Evolutionary conservation across 2,888 invertebrate species (phyloP).

Genomic region (Drosophila tripunctata): DNA sequence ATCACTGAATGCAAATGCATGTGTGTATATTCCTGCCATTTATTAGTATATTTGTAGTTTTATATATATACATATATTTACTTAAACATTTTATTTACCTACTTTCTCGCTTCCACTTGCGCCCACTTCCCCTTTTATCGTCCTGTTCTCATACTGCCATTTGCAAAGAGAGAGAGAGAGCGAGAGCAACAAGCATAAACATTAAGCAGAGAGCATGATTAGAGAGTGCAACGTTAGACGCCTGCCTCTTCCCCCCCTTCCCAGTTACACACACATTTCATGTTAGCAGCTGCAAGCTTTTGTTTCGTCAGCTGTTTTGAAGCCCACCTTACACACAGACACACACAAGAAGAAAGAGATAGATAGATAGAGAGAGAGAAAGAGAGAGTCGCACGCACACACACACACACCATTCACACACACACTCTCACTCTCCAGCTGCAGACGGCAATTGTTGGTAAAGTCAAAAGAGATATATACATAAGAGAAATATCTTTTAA

Average conservation of each 20-base stretch:
- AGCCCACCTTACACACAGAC: constrained; percentile 58
- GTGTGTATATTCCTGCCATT: constrained; percentile 60
- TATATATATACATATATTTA: constrained; percentile 1
- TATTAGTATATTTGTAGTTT: constrained; percentile 46
- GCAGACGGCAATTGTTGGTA: constrained; percentile 39
- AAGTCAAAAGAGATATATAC: constrained; percentile 29
- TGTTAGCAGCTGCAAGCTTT: constrained; percentile 53
- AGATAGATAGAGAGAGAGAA: neutral
- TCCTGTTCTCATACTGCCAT: constrained; percentile 54
- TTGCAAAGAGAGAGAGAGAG: constrained; percentile 66
- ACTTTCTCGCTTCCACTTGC: neutral
- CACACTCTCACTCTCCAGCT: constrained; percentile 2
- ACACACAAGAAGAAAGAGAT: constrained; percentile 8
- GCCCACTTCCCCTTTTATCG: neutral
- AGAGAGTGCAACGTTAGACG: constrained; percentile 57
- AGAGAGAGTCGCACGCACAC: constrained; percentile 10
- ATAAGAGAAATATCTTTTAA: no score
- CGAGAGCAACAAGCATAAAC: no score
- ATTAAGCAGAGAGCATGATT: constrained; percentile 43
- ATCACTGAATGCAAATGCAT: neutral
- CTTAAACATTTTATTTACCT: neutral
- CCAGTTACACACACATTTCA: constrained; percentile 44
- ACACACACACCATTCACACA: neutral
- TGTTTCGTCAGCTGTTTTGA: constrained; percentile 49
- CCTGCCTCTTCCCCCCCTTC: neutral